Evolutionary conservation across 2,888 invertebrate genomes (phyloP), one percentile per base, ranked within the genome.

Genomic region (Amblyjoppa proteus): DNA sequence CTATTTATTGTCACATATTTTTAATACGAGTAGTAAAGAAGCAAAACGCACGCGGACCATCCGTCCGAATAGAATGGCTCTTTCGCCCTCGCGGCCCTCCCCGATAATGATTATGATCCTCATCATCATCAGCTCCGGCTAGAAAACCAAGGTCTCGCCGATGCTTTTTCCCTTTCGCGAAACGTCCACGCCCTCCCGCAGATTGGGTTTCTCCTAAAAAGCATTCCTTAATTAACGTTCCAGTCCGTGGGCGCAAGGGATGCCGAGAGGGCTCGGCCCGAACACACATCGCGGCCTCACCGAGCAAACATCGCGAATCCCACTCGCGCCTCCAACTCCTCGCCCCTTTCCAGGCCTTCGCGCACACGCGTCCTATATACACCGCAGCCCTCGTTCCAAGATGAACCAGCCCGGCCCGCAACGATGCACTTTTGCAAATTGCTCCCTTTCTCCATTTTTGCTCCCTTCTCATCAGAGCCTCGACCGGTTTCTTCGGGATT

Each of bases 401-500:
- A 78, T 77, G 69, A 49, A 81, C 34, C 74, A 20, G 34, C 74
- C 73, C 53, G 80, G 71, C 41, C 61, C 20, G 66, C 70, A 25
- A 49, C 87, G 86, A 86, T 89, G 89, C 88, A 89, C 89, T 90
- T 89, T 89, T 90, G 88, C 84, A 91, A 91, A 91, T 91, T 91
- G 88, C 88, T 89, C 82, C 86, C 85, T 71, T 61, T 78, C 76
- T 49, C 71, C 81, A 66, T 80, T 71, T n/a, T 56, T n/a, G n/a
- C 31, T 38, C 34, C 51, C 64, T 70, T 69, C 61, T 84, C 61
- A 56, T 69, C 80, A 75, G 61, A 69, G 51, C 56, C 45, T 74
- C 77, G 74, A 84, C 86, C 81, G 80, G 80, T 83, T 45, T 75
- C 73, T 73, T 64, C 76, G 28, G 25, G 58, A 75, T 76, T 76